A percentile compares a stretch with the other conserved stretches of the same genome.
These are phyloP conservation scores for Eudemis profundana DNA, from an alignment of 2,888 invertebrate species.

Conservation along the genomic window DNA sequence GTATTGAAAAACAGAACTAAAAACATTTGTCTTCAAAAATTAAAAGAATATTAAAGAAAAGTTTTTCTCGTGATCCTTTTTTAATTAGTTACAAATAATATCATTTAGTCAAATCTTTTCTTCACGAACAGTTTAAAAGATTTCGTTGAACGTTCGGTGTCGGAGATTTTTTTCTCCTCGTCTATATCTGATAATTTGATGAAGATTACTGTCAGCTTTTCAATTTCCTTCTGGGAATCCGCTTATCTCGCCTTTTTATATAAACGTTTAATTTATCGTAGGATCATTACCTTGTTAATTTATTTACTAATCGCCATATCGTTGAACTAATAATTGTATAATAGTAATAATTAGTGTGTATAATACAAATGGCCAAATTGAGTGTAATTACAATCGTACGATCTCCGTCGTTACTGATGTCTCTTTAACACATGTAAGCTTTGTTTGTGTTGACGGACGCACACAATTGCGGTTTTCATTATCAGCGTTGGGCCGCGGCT, in stretches of 20 bases:
- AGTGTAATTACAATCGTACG: conserved; percentile 56
- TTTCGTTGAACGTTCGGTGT: conserved; percentile 43
- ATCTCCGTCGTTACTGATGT: conserved; percentile 60
- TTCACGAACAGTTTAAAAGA: not conserved
- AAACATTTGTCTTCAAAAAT: no score
- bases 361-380: conserved; percentile 35
- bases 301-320: not conserved
- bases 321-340: not conserved
- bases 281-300: not conserved
- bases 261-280: not conserved
- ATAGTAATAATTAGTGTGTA: not conserved
- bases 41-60: no score
- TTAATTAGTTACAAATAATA: not conserved
- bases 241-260: conserved; percentile 2
- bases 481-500: conserved; percentile 57
- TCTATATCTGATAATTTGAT: conserved; percentile 48
- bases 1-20: not conserved
- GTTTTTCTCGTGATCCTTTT: conserved; percentile 7
- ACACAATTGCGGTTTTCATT: conserved; percentile 68
- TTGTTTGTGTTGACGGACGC: conserved; percentile 57
- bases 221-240: conserved; percentile 48
- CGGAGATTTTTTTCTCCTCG: conserved; percentile 45
- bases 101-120: not conserved
- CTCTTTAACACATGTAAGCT: conserved; percentile 54
- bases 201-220: conserved; percentile 49